Evolutionary conservation across 2,113 vertebrate genomes (phyloP).

Genomic region (Myiagra hebetior): DNA sequence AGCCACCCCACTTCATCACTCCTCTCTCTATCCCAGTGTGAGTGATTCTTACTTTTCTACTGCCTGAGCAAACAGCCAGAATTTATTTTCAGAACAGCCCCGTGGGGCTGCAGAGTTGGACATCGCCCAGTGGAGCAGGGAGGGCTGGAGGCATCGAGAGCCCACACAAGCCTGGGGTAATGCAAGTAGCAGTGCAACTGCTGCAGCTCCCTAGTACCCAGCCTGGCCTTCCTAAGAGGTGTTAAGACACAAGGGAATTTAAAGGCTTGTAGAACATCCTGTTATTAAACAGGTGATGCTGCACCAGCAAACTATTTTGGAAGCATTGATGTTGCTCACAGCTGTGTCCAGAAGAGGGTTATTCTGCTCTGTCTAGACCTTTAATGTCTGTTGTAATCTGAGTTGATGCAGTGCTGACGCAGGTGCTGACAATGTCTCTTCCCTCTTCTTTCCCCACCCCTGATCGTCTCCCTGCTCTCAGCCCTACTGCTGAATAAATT

Average conservation of each 20-base stretch:
- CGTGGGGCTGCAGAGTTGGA: background rate
- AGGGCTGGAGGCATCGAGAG: background rate
- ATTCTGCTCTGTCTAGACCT: background rate
- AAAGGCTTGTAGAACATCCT: background rate
- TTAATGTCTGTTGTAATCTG: background rate
- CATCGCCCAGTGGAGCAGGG: fast-evolving
- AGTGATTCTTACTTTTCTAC: background rate
- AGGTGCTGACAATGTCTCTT: background rate
- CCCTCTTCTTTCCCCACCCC: background rate
- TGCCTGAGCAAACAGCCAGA: background rate
- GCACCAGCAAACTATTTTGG: background rate
- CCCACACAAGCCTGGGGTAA: background rate
- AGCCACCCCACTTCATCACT: background rate
- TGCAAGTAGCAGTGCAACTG: background rate
- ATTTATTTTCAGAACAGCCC: background rate
- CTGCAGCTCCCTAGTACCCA: background rate
- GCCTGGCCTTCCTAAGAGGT: background rate
- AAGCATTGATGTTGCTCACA: background rate
- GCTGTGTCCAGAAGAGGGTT: background rate
- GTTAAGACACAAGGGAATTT: background rate
- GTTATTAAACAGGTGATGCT: background rate
- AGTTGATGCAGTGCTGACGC: background rate
- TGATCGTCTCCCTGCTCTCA: background rate
- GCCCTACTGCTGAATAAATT: background rate
- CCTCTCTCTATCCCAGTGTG: background rate